Base-by-base conservation (phyloP, 30 jellyfish, hydroid and myxozoan species). In the Mastigias papua region DNA sequence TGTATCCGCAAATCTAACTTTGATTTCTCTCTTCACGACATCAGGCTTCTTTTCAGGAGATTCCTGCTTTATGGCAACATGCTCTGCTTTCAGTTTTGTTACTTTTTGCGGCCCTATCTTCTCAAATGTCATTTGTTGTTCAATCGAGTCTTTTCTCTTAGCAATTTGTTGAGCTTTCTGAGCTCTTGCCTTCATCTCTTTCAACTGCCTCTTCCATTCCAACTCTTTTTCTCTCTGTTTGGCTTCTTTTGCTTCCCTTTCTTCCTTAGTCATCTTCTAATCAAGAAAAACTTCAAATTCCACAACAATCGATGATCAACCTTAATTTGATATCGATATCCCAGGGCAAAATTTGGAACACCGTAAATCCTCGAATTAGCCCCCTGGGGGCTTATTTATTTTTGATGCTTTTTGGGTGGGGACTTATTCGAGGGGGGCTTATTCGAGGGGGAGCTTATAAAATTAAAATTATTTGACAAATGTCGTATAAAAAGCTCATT, bases 151-250 rank as follows among this genome's bases (percentile, higher is more conserved):
- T 19, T 84, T 72, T 50, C 93, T 62, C 42, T 54, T 84, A 1
- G 86, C 80, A 19, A 46, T 76, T 80, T 69, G 42, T 33, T 84
- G 86, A n/a, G 93, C 93, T 70, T 84, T 84, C 72, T 50, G 31
- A 29, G 83, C 80, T 42, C 93, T 70, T 50, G 77, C 93, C 34
- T 84, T 84, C 89, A 76, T 86, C 37, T 74, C 95, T 34, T 86
- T 76, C 78, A 86, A 66, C 50, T 67, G 83, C 25, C 84, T 73
- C 51, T 86, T 65, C 89, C 89, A 74, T 65, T 86, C 89, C 33
- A 60, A 57, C 63, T 74, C 89, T 51, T 86, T 64, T 73, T 86
- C 95, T 20, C 58, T 28, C 71, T 66, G 54, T 23, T 37, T 73
- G 17, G 89, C 95, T 33, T 86, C 89, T 23, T 34, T 65, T 57